Base-by-base conservation (phyloP, 1,140 invertebrate genomes). In the Pantala flavescens region DNA sequence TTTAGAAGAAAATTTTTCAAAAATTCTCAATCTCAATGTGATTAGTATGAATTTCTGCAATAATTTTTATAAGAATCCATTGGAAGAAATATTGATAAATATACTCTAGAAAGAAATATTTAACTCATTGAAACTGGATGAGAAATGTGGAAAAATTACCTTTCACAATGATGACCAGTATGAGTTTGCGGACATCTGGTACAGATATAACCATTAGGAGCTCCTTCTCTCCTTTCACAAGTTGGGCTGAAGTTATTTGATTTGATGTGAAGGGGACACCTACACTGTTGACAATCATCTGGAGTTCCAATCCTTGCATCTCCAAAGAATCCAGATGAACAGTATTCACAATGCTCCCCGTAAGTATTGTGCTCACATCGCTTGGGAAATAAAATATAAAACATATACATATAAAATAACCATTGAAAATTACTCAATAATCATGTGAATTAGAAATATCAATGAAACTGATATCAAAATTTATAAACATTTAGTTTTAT, bases 111-210 rank as follows among this genome's bases (percentile, higher is more conserved):
- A n/a, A n/a, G n/a, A n/a, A n/a, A n/a, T n/a, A n/a, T n/a, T n/a
- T n/a, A n/a, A n/a, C n/a, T n/a, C n/a, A n/a, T n/a, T n/a, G n/a
- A n/a, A n/a, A n/a, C n/a, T n/a, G n/a, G n/a, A n/a, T n/a, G n/a
- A n/a, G n/a, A n/a, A n/a, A n/a, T 36, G 9, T 36, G 28, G 28
- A 36, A 36, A 36, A 36, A 77, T 80, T 85, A 97, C 93, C 88
- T 89, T 85, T 98, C 94, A 82, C 97, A 99, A 79, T 94, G 93
- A 76, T 91, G 90, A 0, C 97, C 97, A 21, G 90, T 90, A 80
- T 98, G 98, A 0, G 97, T 97, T 70, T 86, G 84, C 0, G 93
- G 91, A 84, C 98, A 99, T 76, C 93, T 89, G 0, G 92, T 95
- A 80, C 95, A 98, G 11, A 95, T 88, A 80, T 94, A 97, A 76